Base-by-base conservation (phyloP, 2,888 invertebrate species). In the Cheilosia vernalis region DNA sequence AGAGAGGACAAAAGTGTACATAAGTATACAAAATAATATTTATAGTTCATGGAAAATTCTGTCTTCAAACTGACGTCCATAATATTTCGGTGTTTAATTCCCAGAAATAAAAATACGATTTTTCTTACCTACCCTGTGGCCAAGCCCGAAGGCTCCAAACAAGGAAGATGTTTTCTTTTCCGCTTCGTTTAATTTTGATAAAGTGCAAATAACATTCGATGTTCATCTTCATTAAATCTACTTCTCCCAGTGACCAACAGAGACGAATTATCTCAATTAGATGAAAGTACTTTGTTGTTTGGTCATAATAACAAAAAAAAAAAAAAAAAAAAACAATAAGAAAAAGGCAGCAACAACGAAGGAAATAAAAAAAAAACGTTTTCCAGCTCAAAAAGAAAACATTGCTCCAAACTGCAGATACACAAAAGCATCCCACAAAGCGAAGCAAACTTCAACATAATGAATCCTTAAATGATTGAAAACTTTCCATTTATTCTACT, bases 391-490 rank as follows among this genome's bases (percentile, higher is more conserved):
- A 30, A 4, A 60, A 58, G 47, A 60, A 37, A 66, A 55, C 19
- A 44, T 10, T 21, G 47, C 67, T 74, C 51, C 7, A 53, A 44
- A 63, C n/a, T 44, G 13, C 21, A 27, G 33, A 67, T 42, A 67
- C 37, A 66, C 79, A 79, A 69, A 66, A 66, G 67, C 73, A 73
- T 69, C 51, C 49, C 27, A 55, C 27, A 61, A 67, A 69, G 30
- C 63, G 55, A 61, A 78, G 56, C 60, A 76, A 55, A 72, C 80
- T 84, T 76, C 74, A 80, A 74, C 76, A 77, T 80, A 85, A 85
- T 80, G 84, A 76, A 80, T 81, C 76, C 80, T 60, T 85, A 81
- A 81, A 85, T 85, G 85, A 85, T 85, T 85, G 85, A 85, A 85
- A 85, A 77, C 72, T 81, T 85, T 60, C 72, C 85, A 81, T 85